Conservation (phyloP, 2,888 invertebrate species). For the Entomobrya multifasciata region DNA sequence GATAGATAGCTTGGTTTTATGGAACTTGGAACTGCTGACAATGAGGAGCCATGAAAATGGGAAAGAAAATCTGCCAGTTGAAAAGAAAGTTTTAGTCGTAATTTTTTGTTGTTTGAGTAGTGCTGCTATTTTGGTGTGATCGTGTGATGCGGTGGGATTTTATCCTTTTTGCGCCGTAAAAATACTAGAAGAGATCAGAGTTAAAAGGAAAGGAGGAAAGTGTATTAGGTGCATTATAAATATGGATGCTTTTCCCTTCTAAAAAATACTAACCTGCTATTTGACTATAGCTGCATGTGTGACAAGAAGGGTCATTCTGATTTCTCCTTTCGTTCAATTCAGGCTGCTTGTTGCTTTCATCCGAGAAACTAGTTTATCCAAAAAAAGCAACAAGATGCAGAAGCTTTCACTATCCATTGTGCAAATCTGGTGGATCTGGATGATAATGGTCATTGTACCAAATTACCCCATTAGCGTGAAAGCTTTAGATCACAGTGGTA, state of each 20-base stretch:
- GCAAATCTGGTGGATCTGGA: background rate
- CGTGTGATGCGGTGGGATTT: too few species aligned
- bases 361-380: background rate
- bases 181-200: too few species aligned
- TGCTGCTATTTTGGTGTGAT: too few species aligned
- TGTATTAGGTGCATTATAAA: too few species aligned
- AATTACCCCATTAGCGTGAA: background rate
- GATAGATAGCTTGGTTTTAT: too few species aligned
- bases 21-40: too few species aligned
- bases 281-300: background rate
- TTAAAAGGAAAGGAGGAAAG: background rate
- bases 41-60: background rate
- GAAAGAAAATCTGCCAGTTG: background rate
- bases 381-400: background rate
- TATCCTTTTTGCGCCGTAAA: too few species aligned
- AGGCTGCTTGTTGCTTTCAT: conserved; percentile 1
- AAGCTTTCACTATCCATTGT: background rate
- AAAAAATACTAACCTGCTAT: background rate
- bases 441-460: background rate
- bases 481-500: background rate
- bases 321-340: background rate
- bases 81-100: background rate
- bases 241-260: conserved; percentile 1
- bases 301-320: conserved; percentile 22
- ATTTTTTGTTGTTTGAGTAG: too few species aligned